Conservation (phyloP, 2,888 invertebrate species). For the Branchellion lobata region DNA sequence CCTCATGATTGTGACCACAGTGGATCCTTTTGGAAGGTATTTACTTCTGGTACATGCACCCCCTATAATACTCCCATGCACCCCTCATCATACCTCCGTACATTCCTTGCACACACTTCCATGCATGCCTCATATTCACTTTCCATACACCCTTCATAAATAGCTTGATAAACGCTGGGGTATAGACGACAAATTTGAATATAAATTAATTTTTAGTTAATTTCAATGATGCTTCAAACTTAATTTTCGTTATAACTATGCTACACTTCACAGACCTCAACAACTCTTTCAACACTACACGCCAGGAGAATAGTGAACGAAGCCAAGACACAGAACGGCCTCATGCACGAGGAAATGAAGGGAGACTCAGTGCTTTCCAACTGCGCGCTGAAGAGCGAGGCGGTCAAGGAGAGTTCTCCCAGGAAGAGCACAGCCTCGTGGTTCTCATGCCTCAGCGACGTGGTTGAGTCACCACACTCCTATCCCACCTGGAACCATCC, state of each 20-base stretch:
- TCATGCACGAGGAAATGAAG: slow-evolving; percentile 40
- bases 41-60: no score
- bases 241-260: not conserved
- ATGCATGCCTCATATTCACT: no score
- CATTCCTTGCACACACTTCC: no score
- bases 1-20: slow-evolving; percentile 61
- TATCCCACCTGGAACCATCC: slow-evolving; percentile 45
- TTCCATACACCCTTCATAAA: no score
- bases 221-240: not conserved
- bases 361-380: slow-evolving; percentile 45
- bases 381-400: not conserved
- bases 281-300: no score
- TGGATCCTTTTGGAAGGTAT: slow-evolving; percentile 61
- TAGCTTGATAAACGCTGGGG: no score
- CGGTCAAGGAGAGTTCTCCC: not conserved
- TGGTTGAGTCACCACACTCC: slow-evolving; percentile 40
- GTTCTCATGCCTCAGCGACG: slow-evolving; percentile 40
- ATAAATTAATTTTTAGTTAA: slow-evolving; percentile 48
- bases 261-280: not conserved
- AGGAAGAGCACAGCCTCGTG: slow-evolving; percentile 30
- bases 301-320: not conserved
- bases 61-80: no score
- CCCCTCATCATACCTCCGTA: no score
- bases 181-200: no score
- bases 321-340: slow-evolving; percentile 43